Conservation (phyloP, 2,888 invertebrate genomes). For the Noctua pronuba region DNA sequence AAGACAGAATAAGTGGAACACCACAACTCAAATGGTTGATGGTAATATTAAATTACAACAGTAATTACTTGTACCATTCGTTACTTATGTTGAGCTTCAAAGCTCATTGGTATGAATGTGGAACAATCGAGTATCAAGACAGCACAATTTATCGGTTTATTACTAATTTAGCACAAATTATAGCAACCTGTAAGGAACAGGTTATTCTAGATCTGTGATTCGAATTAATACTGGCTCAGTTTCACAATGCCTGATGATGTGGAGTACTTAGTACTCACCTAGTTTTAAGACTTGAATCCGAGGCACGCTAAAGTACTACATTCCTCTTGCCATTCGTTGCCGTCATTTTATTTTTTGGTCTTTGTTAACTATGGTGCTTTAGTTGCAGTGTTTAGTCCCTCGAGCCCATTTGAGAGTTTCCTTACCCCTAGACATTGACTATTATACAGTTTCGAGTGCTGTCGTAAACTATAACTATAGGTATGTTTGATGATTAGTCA, state of each 20-base stretch:
- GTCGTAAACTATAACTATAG: background rate
- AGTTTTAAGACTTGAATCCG: background rate
- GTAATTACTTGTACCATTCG: background rate
- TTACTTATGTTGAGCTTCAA: background rate
- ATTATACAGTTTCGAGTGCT: background rate
- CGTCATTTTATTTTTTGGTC: background rate
- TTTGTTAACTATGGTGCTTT: background rate
- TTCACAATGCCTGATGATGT: constrained; percentile 21
- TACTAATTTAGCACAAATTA: constrained; percentile 22
- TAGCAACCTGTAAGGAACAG: constrained; percentile 11
- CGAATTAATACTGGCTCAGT: background rate
- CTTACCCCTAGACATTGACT: background rate
- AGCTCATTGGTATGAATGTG: constrained; percentile 13
- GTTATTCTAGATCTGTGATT: constrained; percentile 26
- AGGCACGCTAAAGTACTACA: background rate
- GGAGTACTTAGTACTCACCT: background rate
- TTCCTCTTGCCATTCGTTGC: background rate
- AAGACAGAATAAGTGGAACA: background rate
- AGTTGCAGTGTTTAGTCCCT: background rate
- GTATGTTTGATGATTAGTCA: background rate
- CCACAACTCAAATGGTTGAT: background rate
- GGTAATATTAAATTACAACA: background rate
- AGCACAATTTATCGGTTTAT: constrained; percentile 9
- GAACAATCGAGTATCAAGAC: constrained; percentile 6
- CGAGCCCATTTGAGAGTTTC: background rate